Evolutionary conservation across 2,113 vertebrate genomes (phyloP).

Genomic region (Lycocorax pyrrhopterus): DNA sequence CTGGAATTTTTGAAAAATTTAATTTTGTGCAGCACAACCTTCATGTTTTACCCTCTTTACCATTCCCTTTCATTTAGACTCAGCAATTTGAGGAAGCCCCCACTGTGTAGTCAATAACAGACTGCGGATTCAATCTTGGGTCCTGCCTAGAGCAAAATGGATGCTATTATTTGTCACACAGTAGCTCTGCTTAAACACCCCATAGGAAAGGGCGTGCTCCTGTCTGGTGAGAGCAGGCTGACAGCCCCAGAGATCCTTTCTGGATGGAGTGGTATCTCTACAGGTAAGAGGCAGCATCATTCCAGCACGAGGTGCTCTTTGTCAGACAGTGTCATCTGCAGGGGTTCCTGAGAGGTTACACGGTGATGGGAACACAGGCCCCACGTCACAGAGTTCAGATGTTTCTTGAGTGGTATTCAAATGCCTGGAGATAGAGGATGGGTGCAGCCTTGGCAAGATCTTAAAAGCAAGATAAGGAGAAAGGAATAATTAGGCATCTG

Average conservation of each 20-base stretch:
- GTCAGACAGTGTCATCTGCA: background rate
- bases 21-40: background rate
- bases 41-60: background rate
- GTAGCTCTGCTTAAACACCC: background rate
- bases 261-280: background rate
- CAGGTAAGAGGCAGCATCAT: slow-evolving; percentile 28
- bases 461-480: slow-evolving; percentile 39
- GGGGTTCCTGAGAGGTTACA: slow-evolving; percentile 19
- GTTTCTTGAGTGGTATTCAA: background rate
- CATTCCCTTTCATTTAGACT: background rate
- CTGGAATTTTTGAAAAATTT: background rate
- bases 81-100: background rate
- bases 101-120: background rate
- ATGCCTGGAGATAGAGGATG: slow-evolving; percentile 34
- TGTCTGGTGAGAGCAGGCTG: background rate
- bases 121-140: background rate
- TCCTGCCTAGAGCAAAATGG: background rate
- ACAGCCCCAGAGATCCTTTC: background rate
- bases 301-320: background rate
- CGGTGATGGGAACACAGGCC: background rate
- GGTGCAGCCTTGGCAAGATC: slow-evolving; percentile 61
- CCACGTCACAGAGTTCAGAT: background rate
- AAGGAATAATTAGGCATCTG: slow-evolving; percentile 43
- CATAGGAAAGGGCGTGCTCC: background rate
- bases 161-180: background rate